Evolutionary conservation across 2,888 invertebrate species (phyloP), one percentile per base, ranked within the genome.

Genomic region (Idaea dimidiata): DNA sequence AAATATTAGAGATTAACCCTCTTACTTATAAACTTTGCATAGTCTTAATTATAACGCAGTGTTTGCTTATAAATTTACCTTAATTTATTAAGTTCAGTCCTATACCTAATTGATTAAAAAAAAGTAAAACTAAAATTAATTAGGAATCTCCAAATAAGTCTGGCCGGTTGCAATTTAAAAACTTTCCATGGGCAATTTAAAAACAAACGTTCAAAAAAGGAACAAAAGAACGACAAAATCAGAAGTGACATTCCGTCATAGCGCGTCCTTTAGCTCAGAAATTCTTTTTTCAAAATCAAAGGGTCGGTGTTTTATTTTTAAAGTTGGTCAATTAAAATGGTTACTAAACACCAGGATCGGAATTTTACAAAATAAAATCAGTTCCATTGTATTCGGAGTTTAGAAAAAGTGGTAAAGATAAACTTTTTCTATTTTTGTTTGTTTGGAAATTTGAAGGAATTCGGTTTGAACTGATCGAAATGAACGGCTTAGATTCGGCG

Each of bases 241-340:
- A 72, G 71, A 74, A 76, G 75, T 80, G 65, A 72, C 87, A 89
- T 90, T 89, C 90, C 89, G 68, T 88, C 88, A 89, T 89, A 89
- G 87, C 86, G 82, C 85, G 78, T 73, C 69, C 79, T 72, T 75
- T 73, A 76, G 64, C 61, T 75, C 73, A 66, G 24, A 71, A 69
- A 66, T 70, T 65, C 70, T 74, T 74, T 71, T 71, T 73, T 76
- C 66, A 58, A 61, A 56, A 56, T 56, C 56, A 56, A 43, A 43
- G 6, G 31, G 56, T 53, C 61, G 17, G 33, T 63, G 65, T 73
- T 78, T 84, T 86, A 84, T 84, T 75, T 71, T 67, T 71, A 74
- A 76, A 75, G 79, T 71, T 74, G 82, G 86, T 89, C 91, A 91
- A 91, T 91, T 91, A 91, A 91, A 91, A 90, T 91, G 82, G 84